Evolutionary conservation across 2,888 invertebrate species (phyloP).

Genomic region (Rhabditoides inermis): DNA sequence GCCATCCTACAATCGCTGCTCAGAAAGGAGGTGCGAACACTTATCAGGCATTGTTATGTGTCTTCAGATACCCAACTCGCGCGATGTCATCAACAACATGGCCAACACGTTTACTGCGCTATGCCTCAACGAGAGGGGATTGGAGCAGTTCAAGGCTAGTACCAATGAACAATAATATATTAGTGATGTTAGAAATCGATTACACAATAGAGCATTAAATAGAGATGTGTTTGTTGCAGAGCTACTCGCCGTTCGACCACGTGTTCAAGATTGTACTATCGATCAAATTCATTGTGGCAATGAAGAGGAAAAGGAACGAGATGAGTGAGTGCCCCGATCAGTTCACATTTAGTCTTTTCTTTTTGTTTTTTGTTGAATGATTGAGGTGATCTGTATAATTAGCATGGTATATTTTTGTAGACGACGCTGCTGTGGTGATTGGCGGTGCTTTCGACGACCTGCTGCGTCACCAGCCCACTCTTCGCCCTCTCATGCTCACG

Average conservation of each 20-base stretch:
- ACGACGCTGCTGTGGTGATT: constrained; percentile 73
- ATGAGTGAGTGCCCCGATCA: constrained; percentile 49
- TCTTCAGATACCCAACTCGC: constrained; percentile 58
- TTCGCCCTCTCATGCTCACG: constrained; percentile 70
- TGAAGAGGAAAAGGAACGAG: constrained; percentile 73
- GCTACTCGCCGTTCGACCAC: constrained; percentile 66
- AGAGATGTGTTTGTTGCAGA: background rate
- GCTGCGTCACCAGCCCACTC: constrained; percentile 76
- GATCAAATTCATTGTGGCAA: constrained; percentile 73
- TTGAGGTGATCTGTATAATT: background rate
- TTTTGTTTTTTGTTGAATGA: constrained; percentile 6
- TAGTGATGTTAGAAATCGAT: background rate
- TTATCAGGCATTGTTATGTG: background rate
- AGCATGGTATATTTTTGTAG: constrained; percentile 41
- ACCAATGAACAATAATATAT: no score
- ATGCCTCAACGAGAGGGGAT: constrained; percentile 72
- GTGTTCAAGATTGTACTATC: constrained; percentile 72
- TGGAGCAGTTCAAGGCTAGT: constrained; percentile 65
- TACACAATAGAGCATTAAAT: background rate
- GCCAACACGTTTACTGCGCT: constrained; percentile 79
- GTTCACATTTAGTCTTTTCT: background rate
- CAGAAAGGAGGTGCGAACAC: constrained; percentile 66
- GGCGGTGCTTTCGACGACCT: constrained; percentile 82
- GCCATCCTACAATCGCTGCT: constrained; percentile 75
- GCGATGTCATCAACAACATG: constrained; percentile 67